Evolutionary conservation across 2,888 invertebrate genomes (phyloP).

Genomic region (Tineola bisselliella): DNA sequence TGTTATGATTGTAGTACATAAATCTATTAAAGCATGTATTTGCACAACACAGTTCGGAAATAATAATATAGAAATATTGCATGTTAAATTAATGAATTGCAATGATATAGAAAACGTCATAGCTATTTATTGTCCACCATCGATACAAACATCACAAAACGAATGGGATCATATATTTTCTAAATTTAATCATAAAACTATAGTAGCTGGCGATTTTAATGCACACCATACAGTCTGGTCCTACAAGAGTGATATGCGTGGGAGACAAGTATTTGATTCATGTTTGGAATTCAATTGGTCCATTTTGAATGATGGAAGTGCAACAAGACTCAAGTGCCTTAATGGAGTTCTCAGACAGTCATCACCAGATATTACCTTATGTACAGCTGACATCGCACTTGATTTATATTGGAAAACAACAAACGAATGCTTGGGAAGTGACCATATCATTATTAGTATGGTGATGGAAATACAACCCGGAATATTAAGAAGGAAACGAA

Average conservation of each 20-base stretch:
- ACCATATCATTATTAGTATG: constrained; percentile 17
- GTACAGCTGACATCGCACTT: constrained; percentile 17
- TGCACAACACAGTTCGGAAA: not conserved
- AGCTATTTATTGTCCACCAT: constrained; percentile 18
- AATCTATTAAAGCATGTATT: constrained; percentile 9
- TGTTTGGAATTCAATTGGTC: constrained; percentile 16
- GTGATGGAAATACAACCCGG: no score
- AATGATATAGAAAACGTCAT: constrained; percentile 16
- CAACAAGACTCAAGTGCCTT: constrained; percentile 17
- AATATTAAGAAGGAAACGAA: no score
- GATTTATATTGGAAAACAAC: constrained; percentile 16
- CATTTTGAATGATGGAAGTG: constrained; percentile 17
- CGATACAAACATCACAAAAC: not conserved
- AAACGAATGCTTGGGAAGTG: constrained; percentile 18
- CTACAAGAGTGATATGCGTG: constrained; percentile 17
- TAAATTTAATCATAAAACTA: constrained; percentile 2
- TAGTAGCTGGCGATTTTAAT: constrained; percentile 15
- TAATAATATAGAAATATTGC: constrained; percentile 16
- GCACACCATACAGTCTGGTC: constrained; percentile 19
- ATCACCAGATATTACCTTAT: constrained; percentile 19
- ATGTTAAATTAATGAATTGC: constrained; percentile 16
- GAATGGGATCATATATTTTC: constrained; percentile 18
- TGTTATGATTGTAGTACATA: constrained; percentile 16
- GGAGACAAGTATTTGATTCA: constrained; percentile 18
- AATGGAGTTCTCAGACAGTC: constrained; percentile 16